phyloP scores from a whole-genome alignment of 2,113 vertebrate genomes.

The Maccullochella peelii region DNA sequence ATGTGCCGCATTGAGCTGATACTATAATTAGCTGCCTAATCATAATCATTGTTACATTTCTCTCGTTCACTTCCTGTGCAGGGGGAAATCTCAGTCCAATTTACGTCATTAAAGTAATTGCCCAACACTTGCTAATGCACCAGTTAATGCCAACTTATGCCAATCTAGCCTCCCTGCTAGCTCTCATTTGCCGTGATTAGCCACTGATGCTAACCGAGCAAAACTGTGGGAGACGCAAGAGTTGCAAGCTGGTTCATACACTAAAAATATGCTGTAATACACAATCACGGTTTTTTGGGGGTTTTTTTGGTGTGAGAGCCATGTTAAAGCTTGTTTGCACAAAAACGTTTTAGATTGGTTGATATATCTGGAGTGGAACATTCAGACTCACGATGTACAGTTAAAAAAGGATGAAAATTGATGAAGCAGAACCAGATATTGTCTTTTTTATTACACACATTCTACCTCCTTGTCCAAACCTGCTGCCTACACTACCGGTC shows the following conservation, averaged over 20 bases:
- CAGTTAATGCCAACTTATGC: slow-evolving; percentile 77
- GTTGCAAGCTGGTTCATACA: slow-evolving; percentile 7
- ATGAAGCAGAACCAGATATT: too few relatives aligned
- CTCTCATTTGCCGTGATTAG: slow-evolving; percentile 80
- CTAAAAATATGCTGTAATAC: background rate
- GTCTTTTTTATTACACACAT: too few relatives aligned
- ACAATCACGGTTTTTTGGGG: background rate
- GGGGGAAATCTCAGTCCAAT: slow-evolving; percentile 78
- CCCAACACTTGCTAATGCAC: slow-evolving; percentile 81
- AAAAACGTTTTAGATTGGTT: background rate
- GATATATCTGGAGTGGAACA: background rate
- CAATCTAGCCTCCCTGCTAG: slow-evolving; percentile 76
- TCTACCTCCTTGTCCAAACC: background rate
- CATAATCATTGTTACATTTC: slow-evolving; percentile 83
- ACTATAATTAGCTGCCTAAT: slow-evolving; percentile 84
- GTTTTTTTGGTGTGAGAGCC: background rate
- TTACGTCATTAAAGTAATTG: slow-evolving; percentile 83
- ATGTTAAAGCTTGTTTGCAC: background rate
- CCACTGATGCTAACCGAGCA: slow-evolving; percentile 66
- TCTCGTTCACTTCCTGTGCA: slow-evolving; percentile 75
- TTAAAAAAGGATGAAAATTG: too few relatives aligned
- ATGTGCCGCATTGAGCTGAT: slow-evolving; percentile 74
- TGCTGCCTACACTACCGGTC: background rate
- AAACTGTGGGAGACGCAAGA: slow-evolving; percentile 40
- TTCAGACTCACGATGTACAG: too few relatives aligned